Evolutionary conservation across 1,140 invertebrate species (phyloP), one percentile per base, ranked within the genome.

Genomic region (Dryas iulia): DNA sequence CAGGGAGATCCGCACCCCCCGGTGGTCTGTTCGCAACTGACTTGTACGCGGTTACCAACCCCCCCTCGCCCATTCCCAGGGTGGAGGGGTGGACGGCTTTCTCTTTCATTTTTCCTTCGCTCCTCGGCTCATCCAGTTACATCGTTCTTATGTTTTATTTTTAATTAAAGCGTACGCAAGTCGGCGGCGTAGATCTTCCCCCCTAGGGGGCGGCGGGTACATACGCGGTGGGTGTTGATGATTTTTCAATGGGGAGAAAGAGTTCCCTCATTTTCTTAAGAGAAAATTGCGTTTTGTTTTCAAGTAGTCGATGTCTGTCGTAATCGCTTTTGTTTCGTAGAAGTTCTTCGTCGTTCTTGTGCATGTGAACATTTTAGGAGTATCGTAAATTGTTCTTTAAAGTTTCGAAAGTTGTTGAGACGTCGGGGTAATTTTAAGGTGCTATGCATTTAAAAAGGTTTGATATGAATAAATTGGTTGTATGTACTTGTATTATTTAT

Each of bases 191-290:
- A 86, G 86, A 85, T 86, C 86, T 87, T 87, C 70, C 79, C 82
- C 80, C 86, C 79, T 69, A 53, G 69, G 74, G 78, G 71, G 81
- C 54, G 82, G 72, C 74, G 78, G 83, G 85, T 88, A 84, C 87
- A 91, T 85, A 89, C 89, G 86, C 84, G 84, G 88, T 82, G 89
- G 87, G 89, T 90, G 87, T 90, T 91, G 89, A 91, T 91, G 89
- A 91, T 91, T 91, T 91, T 91, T 91, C 89, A 91, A 91, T 91
- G 89, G 89, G 89, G 89, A 91, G 89, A 91, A 91, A 91, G 89
- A 91, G 89, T 91, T 91, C 87, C 89, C 89, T 91, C 89, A 91
- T 91, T 91, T 91, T 91, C 89, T 91, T 91, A 91, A 91, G 89
- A 89, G 89, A 91, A 91, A 91, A 91, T 91, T 90, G 86, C 87